phyloP scores from a whole-genome alignment of 2,113 vertebrate genomes.

The Piprites chloris region DNA sequence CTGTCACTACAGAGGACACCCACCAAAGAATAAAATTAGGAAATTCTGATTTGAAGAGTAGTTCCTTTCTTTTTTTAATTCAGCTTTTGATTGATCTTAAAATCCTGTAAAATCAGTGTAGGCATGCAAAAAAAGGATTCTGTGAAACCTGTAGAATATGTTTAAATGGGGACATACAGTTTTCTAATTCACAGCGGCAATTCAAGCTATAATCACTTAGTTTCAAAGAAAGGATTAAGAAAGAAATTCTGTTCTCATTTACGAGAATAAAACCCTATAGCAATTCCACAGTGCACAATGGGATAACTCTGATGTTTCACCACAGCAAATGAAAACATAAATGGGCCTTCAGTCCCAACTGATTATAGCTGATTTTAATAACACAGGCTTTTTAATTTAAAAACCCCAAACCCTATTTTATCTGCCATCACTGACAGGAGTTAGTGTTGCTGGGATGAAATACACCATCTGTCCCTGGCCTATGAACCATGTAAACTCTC shows the following conservation, averaged over 20 bases:
- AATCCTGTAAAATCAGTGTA: not conserved
- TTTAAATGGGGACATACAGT: not conserved
- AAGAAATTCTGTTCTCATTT: conserved; percentile 14
- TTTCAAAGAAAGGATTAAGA: conserved; percentile 29
- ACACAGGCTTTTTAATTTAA: not conserved
- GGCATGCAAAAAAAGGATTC: not conserved
- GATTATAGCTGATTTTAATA: conserved; percentile 35
- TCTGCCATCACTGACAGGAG: not conserved
- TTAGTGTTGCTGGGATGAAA: not conserved
- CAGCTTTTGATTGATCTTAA: not conserved
- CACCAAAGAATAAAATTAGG: not conserved
- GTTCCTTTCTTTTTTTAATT: not conserved
- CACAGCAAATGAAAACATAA: conserved; percentile 10
- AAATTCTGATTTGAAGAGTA: not conserved
- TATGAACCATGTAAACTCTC: not conserved
- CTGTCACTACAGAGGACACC: not conserved
- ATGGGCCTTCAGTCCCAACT: conserved; percentile 3
- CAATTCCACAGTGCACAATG: conserved; percentile 15
- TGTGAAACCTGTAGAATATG: not conserved
- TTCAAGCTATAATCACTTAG: not conserved
- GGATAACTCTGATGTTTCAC: conserved; percentile 18
- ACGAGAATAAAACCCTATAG: not conserved
- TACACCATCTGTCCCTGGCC: not conserved
- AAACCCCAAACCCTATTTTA: not conserved
- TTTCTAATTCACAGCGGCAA: not conserved